phyloP scores from a whole-genome alignment of 37 sponge, comb jelly and placozoan genomes.

The Aplysina aerophoba region DNA sequence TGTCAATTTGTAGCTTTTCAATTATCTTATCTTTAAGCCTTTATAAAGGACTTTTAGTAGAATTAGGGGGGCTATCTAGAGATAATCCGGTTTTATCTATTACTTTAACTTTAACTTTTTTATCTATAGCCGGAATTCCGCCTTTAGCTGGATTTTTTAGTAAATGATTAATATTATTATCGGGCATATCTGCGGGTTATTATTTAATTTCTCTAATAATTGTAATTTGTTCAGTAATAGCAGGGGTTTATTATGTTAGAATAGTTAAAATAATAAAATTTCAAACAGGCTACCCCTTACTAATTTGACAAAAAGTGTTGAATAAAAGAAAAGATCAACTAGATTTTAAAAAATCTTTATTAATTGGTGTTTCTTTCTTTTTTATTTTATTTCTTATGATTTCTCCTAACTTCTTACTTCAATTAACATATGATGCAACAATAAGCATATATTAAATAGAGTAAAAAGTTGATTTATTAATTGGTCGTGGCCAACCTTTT shows the following conservation, averaged over 20 bases:
- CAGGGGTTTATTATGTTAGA: constrained; percentile 85
- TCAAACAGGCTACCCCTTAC: constrained; percentile 57
- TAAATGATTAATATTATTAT: constrained; percentile 67
- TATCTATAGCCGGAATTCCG: constrained; percentile 72
- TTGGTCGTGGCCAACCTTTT: too few relatives aligned
- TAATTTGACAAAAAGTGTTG: constrained; percentile 66
- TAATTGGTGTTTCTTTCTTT: constrained; percentile 58
- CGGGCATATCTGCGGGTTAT: constrained; percentile 73
- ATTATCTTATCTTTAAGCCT: constrained; percentile 62
- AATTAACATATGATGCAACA: constrained; percentile 61
- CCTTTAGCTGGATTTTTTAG: constrained; percentile 79
- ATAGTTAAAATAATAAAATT: constrained; percentile 82
- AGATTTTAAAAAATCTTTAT: constrained; percentile 49
- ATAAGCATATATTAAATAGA: constrained; percentile 54
- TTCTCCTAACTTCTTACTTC: constrained; percentile 64
- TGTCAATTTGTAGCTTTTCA: constrained; percentile 80
- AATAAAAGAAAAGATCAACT: background rate
- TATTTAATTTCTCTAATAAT: constrained; percentile 59
- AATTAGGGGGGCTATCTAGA: constrained; percentile 71
- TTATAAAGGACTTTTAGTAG: constrained; percentile 50
- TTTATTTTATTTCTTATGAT: constrained; percentile 59
- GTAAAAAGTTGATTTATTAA: too few relatives aligned
- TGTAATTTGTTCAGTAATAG: constrained; percentile 72
- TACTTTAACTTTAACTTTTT: constrained; percentile 63
- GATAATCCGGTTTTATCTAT: constrained; percentile 61